phyloP scores from a whole-genome alignment of 2,113 vertebrate genomes.

The Balaenoptera acutorostrata region DNA sequence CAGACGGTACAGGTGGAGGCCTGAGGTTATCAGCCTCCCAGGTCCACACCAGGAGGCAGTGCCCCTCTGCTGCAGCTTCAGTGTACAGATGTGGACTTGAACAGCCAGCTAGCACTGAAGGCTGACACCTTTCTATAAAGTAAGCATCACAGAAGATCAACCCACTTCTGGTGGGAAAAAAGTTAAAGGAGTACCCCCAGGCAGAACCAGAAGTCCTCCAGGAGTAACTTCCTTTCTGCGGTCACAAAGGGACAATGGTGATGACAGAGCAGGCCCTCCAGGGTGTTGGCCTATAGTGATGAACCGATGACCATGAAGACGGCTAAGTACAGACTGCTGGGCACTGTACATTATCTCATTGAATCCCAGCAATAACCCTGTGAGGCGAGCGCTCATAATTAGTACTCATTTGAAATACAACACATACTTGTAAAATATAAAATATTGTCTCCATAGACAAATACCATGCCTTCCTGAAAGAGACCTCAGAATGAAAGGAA shows the following conservation, averaged over 20 bases:
- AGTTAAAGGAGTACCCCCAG: neutral
- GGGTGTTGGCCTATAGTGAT: neutral
- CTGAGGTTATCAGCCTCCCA: neutral
- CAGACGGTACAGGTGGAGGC: rapidly evolving
- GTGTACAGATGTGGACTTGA: rapidly evolving
- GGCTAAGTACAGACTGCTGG: neutral
- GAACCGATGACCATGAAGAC: rapidly evolving
- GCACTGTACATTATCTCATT: rapidly evolving
- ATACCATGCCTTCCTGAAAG: neutral
- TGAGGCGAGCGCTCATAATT: no score
- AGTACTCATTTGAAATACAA: neutral
- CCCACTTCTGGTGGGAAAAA: neutral
- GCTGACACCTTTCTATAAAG: neutral
- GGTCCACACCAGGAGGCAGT: rapidly evolving
- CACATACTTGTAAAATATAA: neutral
- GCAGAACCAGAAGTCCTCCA: neutral
- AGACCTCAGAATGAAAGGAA: neutral
- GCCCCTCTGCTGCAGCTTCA: no score
- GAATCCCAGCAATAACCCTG: neutral
- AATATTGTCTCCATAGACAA: neutral
- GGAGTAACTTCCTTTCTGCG: neutral
- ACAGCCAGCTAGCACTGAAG: neutral
- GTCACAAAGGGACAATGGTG: neutral
- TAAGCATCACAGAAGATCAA: neutral
- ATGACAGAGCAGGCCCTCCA: neutral